Conservation (phyloP, 2,797 vertebrate genomes). For the Takifugu rubripes region DNA sequence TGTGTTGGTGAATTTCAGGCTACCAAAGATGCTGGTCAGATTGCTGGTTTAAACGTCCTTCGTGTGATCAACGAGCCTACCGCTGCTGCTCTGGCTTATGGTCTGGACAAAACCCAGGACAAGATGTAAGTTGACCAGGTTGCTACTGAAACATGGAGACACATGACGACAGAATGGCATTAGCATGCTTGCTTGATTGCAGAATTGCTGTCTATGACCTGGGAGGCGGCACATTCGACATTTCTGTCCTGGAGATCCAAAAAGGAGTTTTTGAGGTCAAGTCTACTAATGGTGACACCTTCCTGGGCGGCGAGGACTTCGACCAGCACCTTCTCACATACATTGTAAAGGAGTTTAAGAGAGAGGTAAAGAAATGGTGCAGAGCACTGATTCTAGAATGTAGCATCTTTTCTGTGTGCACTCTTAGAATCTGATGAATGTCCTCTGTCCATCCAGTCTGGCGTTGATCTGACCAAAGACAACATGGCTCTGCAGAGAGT, state of each 20-base stretch:
- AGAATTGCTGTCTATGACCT: slow-evolving; percentile 98
- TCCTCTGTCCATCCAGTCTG: slow-evolving; percentile 73
- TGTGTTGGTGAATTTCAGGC: slow-evolving; percentile 72
- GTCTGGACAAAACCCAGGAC: slow-evolving; percentile 95
- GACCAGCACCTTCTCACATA: slow-evolving; percentile 91
- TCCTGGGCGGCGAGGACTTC: slow-evolving; percentile 97
- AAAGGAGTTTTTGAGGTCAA: slow-evolving; percentile 99
- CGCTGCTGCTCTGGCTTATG: slow-evolving; percentile 95
- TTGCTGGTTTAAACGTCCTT: slow-evolving; percentile 90
- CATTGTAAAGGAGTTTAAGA: slow-evolving; percentile 97
- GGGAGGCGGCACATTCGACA: slow-evolving; percentile 96
- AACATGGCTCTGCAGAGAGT: slow-evolving; percentile 98
- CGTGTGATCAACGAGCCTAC: slow-evolving; percentile 98
- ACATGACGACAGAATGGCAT: not conserved
- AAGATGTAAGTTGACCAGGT: slow-evolving; percentile 82
- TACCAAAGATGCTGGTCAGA: slow-evolving; percentile 97
- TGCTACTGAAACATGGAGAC: not conserved
- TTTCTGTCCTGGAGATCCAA: slow-evolving; percentile 97
- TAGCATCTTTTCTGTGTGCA: rapidly evolving
- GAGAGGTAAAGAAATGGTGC: slow-evolving; percentile 77
- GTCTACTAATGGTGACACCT: slow-evolving; percentile 97
- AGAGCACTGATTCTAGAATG: not conserved
- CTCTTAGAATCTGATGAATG: slow-evolving; percentile 13
- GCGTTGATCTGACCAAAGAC: slow-evolving; percentile 94
- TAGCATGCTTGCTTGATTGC: not conserved